These are phyloP conservation scores for Fabriciana adippe DNA, from an alignment of 2,888 invertebrate species.

Conservation along the genomic window DNA sequence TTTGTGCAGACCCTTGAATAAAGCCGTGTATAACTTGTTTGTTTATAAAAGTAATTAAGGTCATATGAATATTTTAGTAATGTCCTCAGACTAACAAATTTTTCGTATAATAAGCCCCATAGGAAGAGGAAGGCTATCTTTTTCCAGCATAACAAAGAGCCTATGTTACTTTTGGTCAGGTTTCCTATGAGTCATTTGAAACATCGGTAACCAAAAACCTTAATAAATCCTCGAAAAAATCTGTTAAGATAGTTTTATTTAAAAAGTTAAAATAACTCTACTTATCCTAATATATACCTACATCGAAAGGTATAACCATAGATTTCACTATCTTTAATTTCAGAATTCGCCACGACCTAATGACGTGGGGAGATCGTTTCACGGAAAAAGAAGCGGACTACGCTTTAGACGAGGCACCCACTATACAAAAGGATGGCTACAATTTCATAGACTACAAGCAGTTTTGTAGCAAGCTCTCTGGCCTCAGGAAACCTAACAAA, in stretches of 20 bases:
- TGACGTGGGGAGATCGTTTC: conserved; percentile 85
- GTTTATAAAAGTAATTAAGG: conserved; percentile 14
- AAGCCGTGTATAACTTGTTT: conserved; percentile 2
- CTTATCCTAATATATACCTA: no score
- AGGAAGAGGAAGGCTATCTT: no score
- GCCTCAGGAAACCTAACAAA: conserved; percentile 77
- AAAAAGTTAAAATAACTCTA: no score
- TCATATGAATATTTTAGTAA: conserved; percentile 14
- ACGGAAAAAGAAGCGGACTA: conserved; percentile 83
- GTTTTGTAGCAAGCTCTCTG: conserved; percentile 83
- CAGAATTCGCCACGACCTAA: conserved; percentile 85
- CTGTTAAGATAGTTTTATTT: no score
- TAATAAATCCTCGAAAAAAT: no score
- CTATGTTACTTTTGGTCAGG: no score
- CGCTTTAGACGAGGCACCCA: conserved; percentile 84
- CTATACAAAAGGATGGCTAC: conserved; percentile 76
- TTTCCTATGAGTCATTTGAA: no score
- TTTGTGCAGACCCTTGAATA: conserved; percentile 2
- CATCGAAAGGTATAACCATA: background rate
- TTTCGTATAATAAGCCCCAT: no score
- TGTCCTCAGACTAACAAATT: background rate
- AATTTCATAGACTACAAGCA: conserved; percentile 84
- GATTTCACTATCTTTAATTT: conserved; percentile 8
- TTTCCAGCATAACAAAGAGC: no score
- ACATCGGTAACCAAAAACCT: no score